Conservation (phyloP, 2,113 vertebrate genomes). For the Coptodon rendalli region DNA sequence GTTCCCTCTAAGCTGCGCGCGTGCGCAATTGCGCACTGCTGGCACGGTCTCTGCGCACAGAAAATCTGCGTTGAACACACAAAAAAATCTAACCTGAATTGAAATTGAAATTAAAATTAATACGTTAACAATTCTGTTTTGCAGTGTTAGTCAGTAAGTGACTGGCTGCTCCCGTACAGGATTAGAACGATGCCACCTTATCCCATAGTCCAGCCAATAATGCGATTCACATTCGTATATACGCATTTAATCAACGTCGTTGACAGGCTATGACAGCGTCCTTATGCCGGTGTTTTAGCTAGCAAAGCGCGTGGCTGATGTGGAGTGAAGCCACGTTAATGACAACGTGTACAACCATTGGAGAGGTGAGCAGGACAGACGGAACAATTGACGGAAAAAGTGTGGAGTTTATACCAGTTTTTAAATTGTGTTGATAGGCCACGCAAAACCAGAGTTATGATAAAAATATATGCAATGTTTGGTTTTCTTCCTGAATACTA, state of each 20-base stretch:
- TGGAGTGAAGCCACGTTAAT: neutral
- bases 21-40: neutral
- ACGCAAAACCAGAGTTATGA: neutral
- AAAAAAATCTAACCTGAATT: neutral
- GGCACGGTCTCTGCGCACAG: neutral
- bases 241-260: rapidly evolving
- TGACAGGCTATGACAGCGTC: neutral
- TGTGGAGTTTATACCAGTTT: neutral
- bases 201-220: neutral
- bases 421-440: neutral
- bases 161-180: neutral
- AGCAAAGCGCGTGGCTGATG: neutral
- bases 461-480: neutral
- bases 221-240: neutral
- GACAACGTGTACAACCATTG: neutral
- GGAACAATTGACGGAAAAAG: neutral
- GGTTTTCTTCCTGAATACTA: neutral
- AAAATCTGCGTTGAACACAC: neutral
- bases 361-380: neutral
- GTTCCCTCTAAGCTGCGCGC: neutral
- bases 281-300: neutral
- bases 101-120: neutral
- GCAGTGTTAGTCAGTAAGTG: neutral
- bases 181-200: neutral
- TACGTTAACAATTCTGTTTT: neutral